Base-by-base conservation (phyloP, 2,888 invertebrate genomes). In the Erebia epiphron region DNA sequence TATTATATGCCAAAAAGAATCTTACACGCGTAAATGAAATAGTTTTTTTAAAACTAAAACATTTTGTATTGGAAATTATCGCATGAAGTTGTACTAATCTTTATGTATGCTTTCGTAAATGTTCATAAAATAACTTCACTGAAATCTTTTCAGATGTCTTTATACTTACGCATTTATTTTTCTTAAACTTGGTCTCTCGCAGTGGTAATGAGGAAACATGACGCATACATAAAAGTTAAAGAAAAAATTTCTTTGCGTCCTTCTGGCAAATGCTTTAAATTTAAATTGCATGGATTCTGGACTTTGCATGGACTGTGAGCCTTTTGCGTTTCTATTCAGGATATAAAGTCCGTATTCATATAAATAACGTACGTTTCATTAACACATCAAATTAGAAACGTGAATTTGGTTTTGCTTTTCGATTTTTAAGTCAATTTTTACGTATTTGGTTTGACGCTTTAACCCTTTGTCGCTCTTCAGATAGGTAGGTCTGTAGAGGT, bases 191-290 rank as follows among this genome's bases (percentile, higher is more conserved):
- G 18, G 21, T 62, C 61, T 18, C 8, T 41, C 41, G 16, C 14
- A 16, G 62, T 49, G 62, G 61, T 62, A 62, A 62, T 62, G 62
- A 62, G 16, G 21, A 49, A 21, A 62, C 21, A 62, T 62, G 49
- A 21, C 21, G 21, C 46, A 8, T n/a, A 49, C 9, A 62, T 8
- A 62, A 49, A 62, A 49, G 62, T 62, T 21, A 62, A 62, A 62
- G 62, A 62, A 62, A 62, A 49, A 13, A 49, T 46, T 62, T 46
- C 62, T 62, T 49, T 62, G 62, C 49, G 46, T 49, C 49, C 10
- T 16, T n/a, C 41, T 1, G 13, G 41, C 18, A 62, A 61, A 46
- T 13, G 14, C 46, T 46, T 62, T 61, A 46, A 61, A 61, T 46
- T 43, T 46, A 61, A 61, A 61, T 61, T 61, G 46, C 61, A 18